Evolutionary conservation across 2,888 invertebrate genomes (phyloP), one percentile per base, ranked within the genome.

Genomic region (Ectemnius lituratus): DNA sequence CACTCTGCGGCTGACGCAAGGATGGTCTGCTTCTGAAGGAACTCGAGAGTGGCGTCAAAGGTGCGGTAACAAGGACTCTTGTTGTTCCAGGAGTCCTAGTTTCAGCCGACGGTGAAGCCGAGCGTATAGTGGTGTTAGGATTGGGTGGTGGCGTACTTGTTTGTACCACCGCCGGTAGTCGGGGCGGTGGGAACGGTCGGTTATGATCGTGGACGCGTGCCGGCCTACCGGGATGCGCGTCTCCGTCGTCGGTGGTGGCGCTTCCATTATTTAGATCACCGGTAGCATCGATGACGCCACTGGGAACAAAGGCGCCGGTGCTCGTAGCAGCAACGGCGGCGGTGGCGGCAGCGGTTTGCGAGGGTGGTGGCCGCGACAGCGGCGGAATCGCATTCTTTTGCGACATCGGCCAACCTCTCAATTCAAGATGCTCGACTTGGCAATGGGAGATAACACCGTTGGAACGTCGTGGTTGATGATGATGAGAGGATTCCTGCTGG

Each of bases 271-370:
- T 92, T 92, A 92, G 92, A 91, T 91, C 91, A 91, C 91, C 91
- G 91, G 91, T 92, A 91, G 92, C 92, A 92, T 92, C 92, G 92
- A 92, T 92, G 92, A 92, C 92, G 92, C 91, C 83, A 83, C 78
- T 92, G 91, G 91, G 76, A 84, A 91, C 91, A 91, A 91, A 87
- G 92, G 79, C 76, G 76, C 80, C 69, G 91, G 91, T 79, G 11
- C 69, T 37, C 37, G 37, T 8, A 8, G 23, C 23, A 20, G 20
- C n/a, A 2, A 2, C 20, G 20, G 2, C 77, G 56, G 78, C 56
- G 64, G 78, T 66, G 46, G 28, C 67, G 8, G 47, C 14, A 62
- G 62, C 70, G 49, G 68, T 52, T 59, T 67, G 71, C 69, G 82
- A 71, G 61, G 79, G 69, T 63, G 75, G 85, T 75, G 87, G 86